Evolutionary conservation across 35 echinoderm and acorn worm species (phyloP).

Genomic region (Lytechinus variegatus): DNA sequence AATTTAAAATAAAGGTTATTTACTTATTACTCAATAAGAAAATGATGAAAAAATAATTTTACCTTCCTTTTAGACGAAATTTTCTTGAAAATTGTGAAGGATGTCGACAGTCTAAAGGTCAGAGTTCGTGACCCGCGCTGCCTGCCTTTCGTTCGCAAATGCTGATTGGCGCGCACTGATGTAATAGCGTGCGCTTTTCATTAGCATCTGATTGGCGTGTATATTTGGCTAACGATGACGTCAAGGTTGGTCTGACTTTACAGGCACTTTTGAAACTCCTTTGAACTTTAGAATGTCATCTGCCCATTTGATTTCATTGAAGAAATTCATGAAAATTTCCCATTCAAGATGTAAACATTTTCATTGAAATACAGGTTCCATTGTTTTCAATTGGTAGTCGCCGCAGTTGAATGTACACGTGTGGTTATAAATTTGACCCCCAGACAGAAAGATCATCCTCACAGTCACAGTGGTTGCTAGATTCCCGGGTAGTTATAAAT

Average conservation of each 20-base stretch:
- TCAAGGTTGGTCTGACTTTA: conserved; percentile 38
- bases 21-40: not conserved
- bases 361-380: no score
- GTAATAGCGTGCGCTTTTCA: conserved; percentile 53
- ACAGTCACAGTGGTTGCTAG: no score
- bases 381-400: no score
- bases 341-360: no score
- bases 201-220: conserved; percentile 57
- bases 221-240: conserved; percentile 40
- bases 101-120: conserved; percentile 65
- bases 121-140: conserved; percentile 70
- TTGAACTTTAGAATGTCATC: not conserved
- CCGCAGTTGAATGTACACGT: no score
- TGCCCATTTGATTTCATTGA: no score
- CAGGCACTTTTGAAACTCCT: conserved; percentile 27
- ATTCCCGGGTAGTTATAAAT: no score
- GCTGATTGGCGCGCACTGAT: conserved; percentile 58
- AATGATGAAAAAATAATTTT: not conserved
- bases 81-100: conserved; percentile 51
- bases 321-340: no score
- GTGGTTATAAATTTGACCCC: no score
- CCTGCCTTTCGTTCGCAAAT: conserved; percentile 27
- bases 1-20: not conserved
- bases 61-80: conserved; percentile 54
- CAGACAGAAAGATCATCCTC: no score